Conservation (phyloP, 1,140 invertebrate species). For the Drosophila orosa region DNA sequence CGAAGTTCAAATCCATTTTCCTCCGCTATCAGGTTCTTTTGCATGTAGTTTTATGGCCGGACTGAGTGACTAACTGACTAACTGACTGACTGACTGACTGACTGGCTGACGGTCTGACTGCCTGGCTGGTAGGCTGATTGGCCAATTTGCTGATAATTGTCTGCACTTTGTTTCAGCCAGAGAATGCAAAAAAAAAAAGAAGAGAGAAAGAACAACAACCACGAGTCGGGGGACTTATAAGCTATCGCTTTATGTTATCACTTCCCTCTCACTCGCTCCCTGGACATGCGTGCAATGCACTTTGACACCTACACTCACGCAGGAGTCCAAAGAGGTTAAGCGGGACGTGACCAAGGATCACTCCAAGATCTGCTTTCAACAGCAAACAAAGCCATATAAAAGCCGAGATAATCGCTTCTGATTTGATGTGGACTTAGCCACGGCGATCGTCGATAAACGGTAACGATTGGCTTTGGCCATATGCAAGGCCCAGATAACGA, state of each 20-base stretch:
- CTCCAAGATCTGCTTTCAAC: background rate
- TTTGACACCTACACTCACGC: constrained; percentile 43
- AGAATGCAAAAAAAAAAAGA: constrained; percentile 1
- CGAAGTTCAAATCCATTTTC: constrained; percentile 81
- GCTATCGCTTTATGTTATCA: constrained; percentile 9
- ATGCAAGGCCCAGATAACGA: constrained; percentile 13
- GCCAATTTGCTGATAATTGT: constrained; percentile 68
- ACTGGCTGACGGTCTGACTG: constrained; percentile 30
- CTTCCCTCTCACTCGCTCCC: constrained; percentile 23
- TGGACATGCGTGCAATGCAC: constrained; percentile 52
- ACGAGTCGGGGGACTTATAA: constrained; percentile 18
- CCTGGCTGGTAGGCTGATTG: constrained; percentile 35
- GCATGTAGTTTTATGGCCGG: constrained; percentile 68
- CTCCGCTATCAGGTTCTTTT: constrained; percentile 69
- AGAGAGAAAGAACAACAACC: constrained; percentile 1
- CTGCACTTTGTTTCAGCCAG: constrained; percentile 59
- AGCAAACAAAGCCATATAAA: constrained; percentile 39
- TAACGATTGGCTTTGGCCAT: constrained; percentile 7
- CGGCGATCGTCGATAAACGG: constrained; percentile 33
- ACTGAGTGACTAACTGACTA: constrained; percentile 37
- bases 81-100: constrained; percentile 18
- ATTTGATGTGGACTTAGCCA: constrained; percentile 49
- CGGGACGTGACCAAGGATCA: constrained; percentile 7
- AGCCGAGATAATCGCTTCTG: constrained; percentile 30
- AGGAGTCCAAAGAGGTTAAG: constrained; percentile 2